A percentile compares a stretch with the other conserved stretches of the same genome.
These are phyloP conservation scores for Eurystomus gularis DNA, from an alignment of 2,113 vertebrate genomes.

Conservation along the genomic window DNA sequence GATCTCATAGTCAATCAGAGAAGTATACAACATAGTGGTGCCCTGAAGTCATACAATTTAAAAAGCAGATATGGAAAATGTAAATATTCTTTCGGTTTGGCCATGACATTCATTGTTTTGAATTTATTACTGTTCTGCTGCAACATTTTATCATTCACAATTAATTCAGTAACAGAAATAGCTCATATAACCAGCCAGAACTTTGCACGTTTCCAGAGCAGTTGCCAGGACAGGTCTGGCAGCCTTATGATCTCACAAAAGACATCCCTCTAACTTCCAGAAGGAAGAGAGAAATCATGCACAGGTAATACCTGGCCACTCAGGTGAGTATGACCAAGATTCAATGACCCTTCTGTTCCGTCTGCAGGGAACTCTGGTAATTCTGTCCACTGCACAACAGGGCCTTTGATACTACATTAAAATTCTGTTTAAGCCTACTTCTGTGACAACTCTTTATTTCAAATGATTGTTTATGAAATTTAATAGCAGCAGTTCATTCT, in stretches of 20 bases:
- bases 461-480: not conserved
- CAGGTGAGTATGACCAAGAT: not conserved
- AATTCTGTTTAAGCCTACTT: not conserved
- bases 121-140: not conserved
- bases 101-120: not conserved
- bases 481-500: not conserved
- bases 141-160: not conserved
- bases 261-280: not conserved
- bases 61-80: not conserved
- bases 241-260: not conserved
- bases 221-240: not conserved
- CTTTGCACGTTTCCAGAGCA: not conserved
- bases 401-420: not conserved
- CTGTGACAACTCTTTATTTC: slow-evolving; percentile 1
- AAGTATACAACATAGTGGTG: rapidly evolving
- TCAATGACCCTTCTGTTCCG: not conserved
- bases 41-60: not conserved
- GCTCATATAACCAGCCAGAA: not conserved
- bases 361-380: not conserved
- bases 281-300: not conserved
- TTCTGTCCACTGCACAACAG: not conserved
- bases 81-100: not conserved
- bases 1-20: not conserved
- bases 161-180: not conserved
- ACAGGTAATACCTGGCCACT: not conserved